Conservation (phyloP, 2,113 vertebrate genomes). For the Megaceryle torquata region DNA sequence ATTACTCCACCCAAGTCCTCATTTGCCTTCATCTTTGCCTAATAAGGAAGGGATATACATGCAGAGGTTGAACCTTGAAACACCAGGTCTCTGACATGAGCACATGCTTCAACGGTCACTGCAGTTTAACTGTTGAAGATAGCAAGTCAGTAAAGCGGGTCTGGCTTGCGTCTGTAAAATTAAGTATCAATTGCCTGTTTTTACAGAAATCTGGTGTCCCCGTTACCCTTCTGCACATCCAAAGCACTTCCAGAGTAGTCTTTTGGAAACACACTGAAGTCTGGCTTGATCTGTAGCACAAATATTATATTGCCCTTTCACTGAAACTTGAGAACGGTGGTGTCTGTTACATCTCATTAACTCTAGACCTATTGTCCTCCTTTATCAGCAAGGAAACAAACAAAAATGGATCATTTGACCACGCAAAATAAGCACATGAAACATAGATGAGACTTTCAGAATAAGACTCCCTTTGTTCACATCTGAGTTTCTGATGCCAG, state of each 20-base stretch:
- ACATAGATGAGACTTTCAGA: constrained; percentile 42
- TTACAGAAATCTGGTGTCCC: not conserved
- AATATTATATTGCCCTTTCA: constrained; percentile 2
- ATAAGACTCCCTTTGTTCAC: constrained; percentile 59
- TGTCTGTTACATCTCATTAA: constrained; percentile 72
- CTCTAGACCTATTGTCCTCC: constrained; percentile 51
- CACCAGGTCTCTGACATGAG: not conserved
- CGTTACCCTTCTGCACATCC: not conserved
- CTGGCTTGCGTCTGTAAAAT: not conserved
- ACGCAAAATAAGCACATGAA: constrained; percentile 46
- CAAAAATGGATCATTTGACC: constrained; percentile 54
- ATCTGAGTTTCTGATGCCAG: constrained; percentile 51
- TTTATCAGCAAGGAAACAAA: constrained; percentile 44
- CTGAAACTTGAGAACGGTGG: constrained; percentile 65
- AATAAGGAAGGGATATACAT: not conserved
- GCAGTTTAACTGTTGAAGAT: not conserved
- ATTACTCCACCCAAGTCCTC: not conserved
- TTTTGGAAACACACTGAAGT: not conserved
- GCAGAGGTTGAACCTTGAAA: not conserved
- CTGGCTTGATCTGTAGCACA: not conserved
- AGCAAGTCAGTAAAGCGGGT: not conserved
- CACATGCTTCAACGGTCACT: not conserved
- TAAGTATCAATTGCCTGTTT: not conserved
- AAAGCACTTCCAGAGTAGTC: not conserved
- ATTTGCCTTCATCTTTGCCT: not conserved